phyloP scores from a whole-genome alignment of 2,113 vertebrate genomes.

The Plestiodon gilberti region DNA sequence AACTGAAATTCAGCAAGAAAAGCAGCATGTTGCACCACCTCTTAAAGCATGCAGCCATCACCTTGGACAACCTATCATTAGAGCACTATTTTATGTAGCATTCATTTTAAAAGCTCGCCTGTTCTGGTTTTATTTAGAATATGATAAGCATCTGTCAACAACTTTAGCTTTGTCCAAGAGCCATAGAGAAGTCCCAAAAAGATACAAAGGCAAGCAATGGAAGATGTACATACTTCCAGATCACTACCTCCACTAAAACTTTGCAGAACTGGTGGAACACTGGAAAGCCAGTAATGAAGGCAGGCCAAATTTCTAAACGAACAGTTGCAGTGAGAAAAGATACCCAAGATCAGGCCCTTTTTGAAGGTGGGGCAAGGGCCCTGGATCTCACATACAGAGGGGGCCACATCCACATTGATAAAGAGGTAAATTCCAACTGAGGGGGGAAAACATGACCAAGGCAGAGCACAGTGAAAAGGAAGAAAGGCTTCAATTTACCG shows the following conservation, averaged over 20 bases:
- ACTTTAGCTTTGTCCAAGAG: background rate
- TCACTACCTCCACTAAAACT: too few species aligned
- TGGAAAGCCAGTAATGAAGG: background rate
- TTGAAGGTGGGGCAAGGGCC: too few species aligned
- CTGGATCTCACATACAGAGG: too few species aligned
- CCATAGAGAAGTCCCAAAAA: background rate
- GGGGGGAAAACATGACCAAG: too few species aligned
- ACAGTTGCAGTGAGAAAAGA: too few species aligned
- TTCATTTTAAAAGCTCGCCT: background rate
- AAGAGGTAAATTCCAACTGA: too few species aligned
- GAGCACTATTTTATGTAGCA: background rate
- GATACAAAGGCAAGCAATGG: background rate
- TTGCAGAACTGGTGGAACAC: background rate
- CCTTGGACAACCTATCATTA: background rate
- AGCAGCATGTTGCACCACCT: background rate
- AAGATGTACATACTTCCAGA: background rate
- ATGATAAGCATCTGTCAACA: background rate
- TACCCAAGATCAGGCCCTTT: too few species aligned
- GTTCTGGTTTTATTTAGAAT: background rate
- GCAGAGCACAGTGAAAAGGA: too few species aligned
- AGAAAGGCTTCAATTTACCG: too few species aligned
- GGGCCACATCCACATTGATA: too few species aligned
- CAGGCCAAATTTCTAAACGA: background rate
- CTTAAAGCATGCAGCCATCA: background rate
- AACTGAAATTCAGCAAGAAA: background rate